Evolutionary conservation across 2,888 invertebrate species (phyloP).

Genomic region (Cetonia aurata): DNA sequence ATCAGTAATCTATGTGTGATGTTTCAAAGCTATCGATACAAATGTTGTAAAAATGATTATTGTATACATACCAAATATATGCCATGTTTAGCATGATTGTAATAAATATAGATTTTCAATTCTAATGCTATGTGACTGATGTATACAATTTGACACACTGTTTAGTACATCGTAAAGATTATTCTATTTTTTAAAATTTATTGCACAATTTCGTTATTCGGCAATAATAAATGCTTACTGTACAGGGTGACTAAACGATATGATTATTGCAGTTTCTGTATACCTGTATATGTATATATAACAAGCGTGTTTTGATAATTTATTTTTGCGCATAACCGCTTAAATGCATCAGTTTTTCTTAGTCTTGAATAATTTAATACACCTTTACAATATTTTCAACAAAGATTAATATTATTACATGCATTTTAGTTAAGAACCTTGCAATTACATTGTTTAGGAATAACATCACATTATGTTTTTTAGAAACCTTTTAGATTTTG

Average conservation of each 20-base stretch:
- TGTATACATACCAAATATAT: slow-evolving; percentile 8
- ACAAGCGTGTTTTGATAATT: not conserved
- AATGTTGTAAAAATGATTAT: slow-evolving; percentile 6
- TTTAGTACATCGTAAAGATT: not conserved
- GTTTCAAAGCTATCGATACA: slow-evolving; percentile 15
- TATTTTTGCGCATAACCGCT: not conserved
- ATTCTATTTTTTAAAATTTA: not conserved
- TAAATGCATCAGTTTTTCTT: slow-evolving; percentile 1
- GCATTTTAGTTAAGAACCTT: too few species aligned
- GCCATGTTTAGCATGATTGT: slow-evolving; percentile 35
- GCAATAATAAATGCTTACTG: not conserved
- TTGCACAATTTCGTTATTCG: not conserved
- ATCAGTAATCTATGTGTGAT: slow-evolving; percentile 26
- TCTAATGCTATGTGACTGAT: slow-evolving; percentile 6
- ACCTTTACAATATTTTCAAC: slow-evolving; percentile 4
- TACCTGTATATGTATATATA: not conserved
- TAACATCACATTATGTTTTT: too few species aligned
- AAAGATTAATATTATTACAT: not conserved
- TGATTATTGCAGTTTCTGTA: not conserved
- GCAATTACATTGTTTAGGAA: too few species aligned
- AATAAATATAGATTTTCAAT: slow-evolving; percentile 25
- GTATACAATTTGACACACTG: slow-evolving; percentile 8
- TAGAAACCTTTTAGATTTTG: not conserved
- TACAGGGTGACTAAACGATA: slow-evolving; percentile 9
- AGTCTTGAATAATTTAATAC: slow-evolving; percentile 6